Base-by-base conservation (phyloP, 1,140 invertebrate species). In the Mylabris phalerata region DNA sequence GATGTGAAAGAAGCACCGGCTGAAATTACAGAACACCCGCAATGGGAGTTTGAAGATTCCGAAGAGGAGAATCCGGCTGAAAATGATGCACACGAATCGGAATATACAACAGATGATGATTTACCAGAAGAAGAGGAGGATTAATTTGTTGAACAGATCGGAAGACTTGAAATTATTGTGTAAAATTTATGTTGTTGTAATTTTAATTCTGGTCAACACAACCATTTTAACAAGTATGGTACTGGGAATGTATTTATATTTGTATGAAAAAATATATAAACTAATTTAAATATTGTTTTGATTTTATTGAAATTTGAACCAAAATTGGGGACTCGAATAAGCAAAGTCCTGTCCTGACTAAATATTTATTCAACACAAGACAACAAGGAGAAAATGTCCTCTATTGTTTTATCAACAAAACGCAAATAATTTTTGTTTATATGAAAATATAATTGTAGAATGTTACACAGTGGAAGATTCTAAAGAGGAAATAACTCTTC, bases 21-120 rank as follows among this genome's bases (percentile, higher is more conserved):
- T 67, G 81, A 95, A 65, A 88, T 89, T 40, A 87, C 87, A 40
- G 91, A 93, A 69, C 93, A 97, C 80, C 92, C 93, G 9, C 93
- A 97, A 76, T 98, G 94, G 94, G 93, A 97, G 62, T 89, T 95
- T 64, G 92, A 90, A 48, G 93, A 95, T 68, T 92, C 94, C 56
- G 94, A 97, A 71, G 89, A 92, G 51, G 92, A 94, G 41, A 84
- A 85, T 54, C 86, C 88, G 61, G 81, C 85, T 11, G 80, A 86
- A 58, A 80, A 82, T 59, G 81, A 82, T 59, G 81, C 79, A 60
- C 80, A 84, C 71, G 80, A 84, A 75, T 85, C 84, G 63, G 84
- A 86, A 67, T 86, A 82, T 69, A 84, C 84, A n/a, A 85, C 84
- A 41, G 84, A 86, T 64, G 84, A 86, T 67, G 84, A 86, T 70